Evolutionary conservation across 2,888 invertebrate genomes (phyloP), one percentile per base, ranked within the genome.

Genomic region (Gnatocerus cornutus): DNA sequence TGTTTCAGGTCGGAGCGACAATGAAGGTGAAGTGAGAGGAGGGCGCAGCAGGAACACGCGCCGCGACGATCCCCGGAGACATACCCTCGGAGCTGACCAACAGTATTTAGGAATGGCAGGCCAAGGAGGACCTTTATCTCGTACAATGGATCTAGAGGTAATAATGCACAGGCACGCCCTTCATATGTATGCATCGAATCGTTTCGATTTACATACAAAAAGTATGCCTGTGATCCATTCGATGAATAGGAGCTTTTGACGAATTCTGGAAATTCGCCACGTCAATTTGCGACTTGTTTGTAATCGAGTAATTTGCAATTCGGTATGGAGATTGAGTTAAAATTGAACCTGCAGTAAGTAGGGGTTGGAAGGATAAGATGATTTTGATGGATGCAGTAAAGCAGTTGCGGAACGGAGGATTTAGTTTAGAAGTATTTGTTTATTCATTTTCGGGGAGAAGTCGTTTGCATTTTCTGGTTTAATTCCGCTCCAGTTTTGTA

Each of bases 101-200:
- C 87, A 92, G 12, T 91, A 91, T 86, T 88, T 79, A 87, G 89
- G 80, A 80, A 90, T 76, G 88, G 88, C 83, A 80, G 87, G 84
- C 79, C 90, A 85, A 84, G 89, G 82, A 84, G 89, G 87, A 86
- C 85, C 84, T 78, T 80, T 87, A 74, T 85, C 88, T 68, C 88
- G 91, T 76, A 90, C 91, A 65, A 90, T 92, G 88, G 93, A 93
- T 80, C 87, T 93, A 79, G 94, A 94, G 90, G 94, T 94, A 87
- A 87, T 94, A 87, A 87, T 12, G 43, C 12, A 16, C 46, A 16
- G 48, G 3, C 27, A 46, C 27, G 48, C 48, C 48, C 48, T 50
- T 50, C 5, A 29, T 50, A 50, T 50, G 10, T 29, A 50, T 50
- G 48, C 29, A 50, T 27, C 16, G 29, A 50, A 50, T 50, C 48